Evolutionary conservation across 2,888 invertebrate genomes (phyloP), one percentile per base, ranked within the genome.

Genomic region (Stenolophus ochropezus): DNA sequence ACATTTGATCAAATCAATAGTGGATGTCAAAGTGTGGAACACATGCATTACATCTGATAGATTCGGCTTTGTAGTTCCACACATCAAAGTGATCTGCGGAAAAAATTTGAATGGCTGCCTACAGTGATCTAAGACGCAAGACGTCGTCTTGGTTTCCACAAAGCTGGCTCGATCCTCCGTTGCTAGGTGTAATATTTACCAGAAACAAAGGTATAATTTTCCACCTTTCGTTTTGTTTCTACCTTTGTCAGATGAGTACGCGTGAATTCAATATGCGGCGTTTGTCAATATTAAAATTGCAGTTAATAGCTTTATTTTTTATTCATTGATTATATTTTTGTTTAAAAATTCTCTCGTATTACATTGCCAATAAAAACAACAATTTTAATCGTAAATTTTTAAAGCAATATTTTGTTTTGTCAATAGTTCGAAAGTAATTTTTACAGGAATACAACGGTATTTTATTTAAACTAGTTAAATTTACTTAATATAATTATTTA

Each of bases 131-230:
- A 49, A 3, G 47, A 49, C 23, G 23, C 21, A 58, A 23, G 23
- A 58, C 56, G 21, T 53, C 53, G 53, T 6, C 53, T 53, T 20
- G 21, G 21, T 20, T 20, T 58, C 56, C 3, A 25, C 25, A 58
- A 58, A 58, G 58, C 58, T 21, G 21, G n/a, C 1, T 20, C 8
- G 5, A 2, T 23, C 53, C 23, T 25, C 11, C 18, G 58, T 56
- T 58, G 76, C 27, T 42, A 76, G 76, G 76, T 76, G 58, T 76
- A 76, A 76, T 76, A 58, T 53, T 76, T 16, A 11, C 18, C 42
- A 18, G 33, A 58, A 76, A 76, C 58, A 76, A 56, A 76, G 76
- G n/a, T 33, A 53, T 53, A 75, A 56, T 56, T 75, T 75, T 75
- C 53, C 75, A 18, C 27, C 27, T 58, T 58, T 53, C 53, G 23